Evolutionary conservation across 2,888 invertebrate species (phyloP), one percentile per base, ranked within the genome.

Genomic region (Autographa gamma): DNA sequence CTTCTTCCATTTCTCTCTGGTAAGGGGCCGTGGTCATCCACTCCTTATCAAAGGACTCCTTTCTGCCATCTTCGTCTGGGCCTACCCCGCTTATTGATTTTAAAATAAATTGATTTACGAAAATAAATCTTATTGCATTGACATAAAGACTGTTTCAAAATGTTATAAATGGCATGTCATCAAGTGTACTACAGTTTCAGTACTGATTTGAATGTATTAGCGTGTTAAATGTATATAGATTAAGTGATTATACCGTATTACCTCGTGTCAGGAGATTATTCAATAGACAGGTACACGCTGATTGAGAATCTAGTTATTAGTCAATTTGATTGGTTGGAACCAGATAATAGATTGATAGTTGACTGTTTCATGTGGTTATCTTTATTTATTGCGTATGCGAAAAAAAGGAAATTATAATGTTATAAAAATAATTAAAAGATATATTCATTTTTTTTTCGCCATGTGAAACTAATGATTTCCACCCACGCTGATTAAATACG

Each of bases 201-300:
- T 41, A 62, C 56, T 66, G 64, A 80, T 69, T 79, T 76, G 72
- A 80, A 77, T 72, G 38, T 43, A 73, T 78, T 78, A 63, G 41
- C 80, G 69, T 72, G 65, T 60, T 69, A 59, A 58, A 48, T 6
- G 48, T 48, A 66, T 56, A 60, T 16, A 19, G 63, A 69, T 79
- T 77, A 76, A 79, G 69, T 67, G 60, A 80, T 76, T 68, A 31
- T 70, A 60, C 31, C 14, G 11, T 8, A 32, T 60, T 9, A 61
- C 25, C 13, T 66, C 14, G 19, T 60, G 54, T 54, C 18, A 54
- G 48, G 62, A 25, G 61, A 62, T 66, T 64, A 63, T 66, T 66
- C 66, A 58, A 73, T 60, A 63, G 32, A 2, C n/a, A 64, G 58
- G 34, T 59, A 65, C 56, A 65, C 78, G 25, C 2, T 25, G 52